Percentiles rank a stretch among this genome's conserved stretches.
Evolutionary conservation across 2,797 vertebrate genomes (phyloP).

Genomic region (Protonibea diacanthus): DNA sequence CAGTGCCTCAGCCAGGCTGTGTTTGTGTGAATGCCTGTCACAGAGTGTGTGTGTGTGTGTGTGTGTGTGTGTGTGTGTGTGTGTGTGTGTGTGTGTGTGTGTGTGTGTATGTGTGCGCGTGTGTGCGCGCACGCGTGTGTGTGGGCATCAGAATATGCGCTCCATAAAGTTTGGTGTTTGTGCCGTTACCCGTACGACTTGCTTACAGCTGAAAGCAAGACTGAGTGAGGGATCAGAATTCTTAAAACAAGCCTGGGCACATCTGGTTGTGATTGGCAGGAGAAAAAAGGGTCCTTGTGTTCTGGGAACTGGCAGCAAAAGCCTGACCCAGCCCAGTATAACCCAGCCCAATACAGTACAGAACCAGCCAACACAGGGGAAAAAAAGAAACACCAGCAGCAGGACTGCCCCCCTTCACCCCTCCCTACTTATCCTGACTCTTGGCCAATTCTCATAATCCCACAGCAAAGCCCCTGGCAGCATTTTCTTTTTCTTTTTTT

Average conservation of each 20-base stretch:
- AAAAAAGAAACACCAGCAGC: conserved; percentile 44
- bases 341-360: conserved; percentile 62
- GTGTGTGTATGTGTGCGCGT: conserved; percentile 35
- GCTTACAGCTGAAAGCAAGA: conserved; percentile 41
- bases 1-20: conserved; percentile 41
- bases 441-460: conserved; percentile 76
- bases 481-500: conserved; percentile 32
- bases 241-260: conserved; percentile 76
- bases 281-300: conserved; percentile 77
- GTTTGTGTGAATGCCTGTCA: conserved; percentile 49
- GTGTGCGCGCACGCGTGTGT: conserved; percentile 23
- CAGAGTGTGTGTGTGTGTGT: conserved; percentile 32
- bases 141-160: conserved; percentile 24
- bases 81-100: conserved; percentile 47
- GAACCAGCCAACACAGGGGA: conserved; percentile 60
- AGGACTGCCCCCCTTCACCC: conserved; percentile 51
- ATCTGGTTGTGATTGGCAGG: conserved; percentile 85
- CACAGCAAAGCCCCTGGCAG: conserved; percentile 72
- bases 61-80: conserved; percentile 43
- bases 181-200: conserved; percentile 39
- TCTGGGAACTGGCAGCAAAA: conserved; percentile 79
- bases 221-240: conserved; percentile 63
- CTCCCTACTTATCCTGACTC: conserved; percentile 65
- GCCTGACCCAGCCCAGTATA: conserved; percentile 66
- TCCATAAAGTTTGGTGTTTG: conserved; percentile 51